Percentiles rank a stretch among this genome's conserved stretches.
Conservation (phyloP, 2,888 invertebrate species). For the Nymphalis c-album region DNA sequence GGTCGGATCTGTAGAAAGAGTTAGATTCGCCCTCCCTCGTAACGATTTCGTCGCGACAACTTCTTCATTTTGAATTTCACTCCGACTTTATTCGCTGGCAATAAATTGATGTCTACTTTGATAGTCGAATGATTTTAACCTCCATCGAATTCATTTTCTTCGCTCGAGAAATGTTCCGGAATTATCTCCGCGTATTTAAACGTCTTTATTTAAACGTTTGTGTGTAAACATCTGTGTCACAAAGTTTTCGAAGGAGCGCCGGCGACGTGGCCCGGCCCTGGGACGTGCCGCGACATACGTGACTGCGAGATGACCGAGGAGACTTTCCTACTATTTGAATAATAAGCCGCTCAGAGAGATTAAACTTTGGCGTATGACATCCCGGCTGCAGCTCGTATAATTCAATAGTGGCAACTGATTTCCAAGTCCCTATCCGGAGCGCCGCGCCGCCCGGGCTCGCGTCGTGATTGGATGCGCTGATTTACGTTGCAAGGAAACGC, state of each 20-base stretch:
- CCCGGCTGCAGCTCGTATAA: slow-evolving; percentile 74
- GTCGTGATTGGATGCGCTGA: slow-evolving; percentile 68
- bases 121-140: slow-evolving; percentile 67
- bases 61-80: slow-evolving; percentile 63
- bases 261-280: not conserved
- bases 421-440: slow-evolving; percentile 55
- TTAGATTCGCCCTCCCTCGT: slow-evolving; percentile 60
- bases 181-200: slow-evolving; percentile 12
- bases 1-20: slow-evolving; percentile 64
- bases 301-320: slow-evolving; percentile 68
- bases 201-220: slow-evolving; percentile 5
- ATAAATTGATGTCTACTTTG: slow-evolving; percentile 70
- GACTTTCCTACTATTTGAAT: slow-evolving; percentile 71
- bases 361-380: slow-evolving; percentile 78
- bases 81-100: slow-evolving; percentile 63
- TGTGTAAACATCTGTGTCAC: not conserved
- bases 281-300: slow-evolving; percentile 55
- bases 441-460: slow-evolving; percentile 35
- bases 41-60: slow-evolving; percentile 59
- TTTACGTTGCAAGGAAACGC: slow-evolving; percentile 52
- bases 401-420: slow-evolving; percentile 80
- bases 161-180: not conserved
- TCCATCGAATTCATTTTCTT: slow-evolving; percentile 2
- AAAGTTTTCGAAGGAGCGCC: slow-evolving; percentile 39
- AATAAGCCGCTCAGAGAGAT: slow-evolving; percentile 78